Evolutionary conservation across 2,797 vertebrate genomes (phyloP).

Genomic region (Adelosebastes latens): DNA sequence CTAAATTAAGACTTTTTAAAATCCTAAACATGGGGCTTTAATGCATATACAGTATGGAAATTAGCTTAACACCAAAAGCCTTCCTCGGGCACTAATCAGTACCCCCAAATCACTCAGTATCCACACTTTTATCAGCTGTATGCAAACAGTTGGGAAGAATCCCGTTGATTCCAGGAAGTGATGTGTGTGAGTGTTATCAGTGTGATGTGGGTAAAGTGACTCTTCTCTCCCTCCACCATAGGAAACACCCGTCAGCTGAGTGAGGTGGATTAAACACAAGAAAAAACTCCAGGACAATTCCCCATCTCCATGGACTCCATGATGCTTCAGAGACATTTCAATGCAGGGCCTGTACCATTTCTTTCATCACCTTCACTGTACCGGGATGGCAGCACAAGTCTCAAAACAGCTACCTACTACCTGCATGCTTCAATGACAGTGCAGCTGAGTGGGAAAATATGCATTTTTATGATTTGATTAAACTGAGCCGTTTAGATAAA

Average conservation of each 20-base stretch:
- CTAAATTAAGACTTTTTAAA: not conserved
- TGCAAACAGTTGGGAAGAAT: constrained; percentile 42
- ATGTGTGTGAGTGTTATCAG: constrained; percentile 33
- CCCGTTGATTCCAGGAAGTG: constrained; percentile 17
- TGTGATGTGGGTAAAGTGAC: constrained; percentile 11
- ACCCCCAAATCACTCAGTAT: constrained; percentile 2
- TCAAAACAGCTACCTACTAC: not conserved
- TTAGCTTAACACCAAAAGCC: not conserved
- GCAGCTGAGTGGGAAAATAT: not conserved
- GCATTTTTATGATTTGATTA: too few species aligned
- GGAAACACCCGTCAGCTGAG: not conserved
- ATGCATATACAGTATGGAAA: not conserved
- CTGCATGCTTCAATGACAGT: not conserved
- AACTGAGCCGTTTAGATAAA: too few species aligned
- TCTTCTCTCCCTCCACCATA: not conserved
- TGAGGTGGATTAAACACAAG: too few species aligned
- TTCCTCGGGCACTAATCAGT: not conserved
- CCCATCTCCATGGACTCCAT: not conserved
- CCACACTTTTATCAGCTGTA: constrained; percentile 29
- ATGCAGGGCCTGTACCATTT: too few species aligned
- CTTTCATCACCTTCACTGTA: too few species aligned
- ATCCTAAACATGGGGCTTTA: not conserved
- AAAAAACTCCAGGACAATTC: too few species aligned
- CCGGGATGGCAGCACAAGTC: not conserved
- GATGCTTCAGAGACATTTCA: not conserved